Base-by-base conservation (phyloP, 2,888 invertebrate genomes). In the Panzeria rudis region DNA sequence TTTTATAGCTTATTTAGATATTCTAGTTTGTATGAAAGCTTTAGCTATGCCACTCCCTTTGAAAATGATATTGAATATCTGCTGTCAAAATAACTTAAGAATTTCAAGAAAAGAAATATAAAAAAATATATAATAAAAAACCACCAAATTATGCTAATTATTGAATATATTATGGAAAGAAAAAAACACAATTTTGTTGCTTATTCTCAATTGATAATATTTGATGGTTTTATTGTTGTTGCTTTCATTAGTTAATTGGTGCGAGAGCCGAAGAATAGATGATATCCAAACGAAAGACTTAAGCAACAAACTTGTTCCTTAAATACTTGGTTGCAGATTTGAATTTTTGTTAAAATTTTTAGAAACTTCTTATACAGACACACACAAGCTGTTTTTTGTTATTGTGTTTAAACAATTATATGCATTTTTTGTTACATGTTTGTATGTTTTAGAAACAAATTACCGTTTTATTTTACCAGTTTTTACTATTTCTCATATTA, bases 301-400 rank as follows among this genome's bases (percentile, higher is more conserved):
- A 81, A 75, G 69, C 76, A 75, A 84, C 59, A 64, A 86, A 86
- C 83, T 81, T 81, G 76, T 77, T 83, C 50, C 76, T 71, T 20
- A 50, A 75, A 61, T 52, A 68, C 38, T 66, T 56, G 35, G 23
- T 64, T 69, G 56, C 20, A 66, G 68, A 52, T 66, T 59, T 20
- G 13, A 41, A 20, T 69, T 50, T 59, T 35, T 32, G 32, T 23
- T 11, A 54, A 54, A 62, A 32, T 66, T 35, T 59, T 77, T 73
- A 56, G 29, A 66, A 77, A 77, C 29, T 41, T 69, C 25, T 75
- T 25, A 64, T 7, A n/a, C 44, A 20, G 29, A 13, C 8, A 29
- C 50, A 15, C n/a, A 25, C 9, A 17, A 17, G 5, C 25, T 61
- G 66, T 25, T 71, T 23, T n/a, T 17, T 64, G 32, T 47, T 77